Percentiles rank a stretch among this genome's conserved stretches.
Conservation (phyloP, 1,140 invertebrate species). For the Eriosoma lanigerum region DNA sequence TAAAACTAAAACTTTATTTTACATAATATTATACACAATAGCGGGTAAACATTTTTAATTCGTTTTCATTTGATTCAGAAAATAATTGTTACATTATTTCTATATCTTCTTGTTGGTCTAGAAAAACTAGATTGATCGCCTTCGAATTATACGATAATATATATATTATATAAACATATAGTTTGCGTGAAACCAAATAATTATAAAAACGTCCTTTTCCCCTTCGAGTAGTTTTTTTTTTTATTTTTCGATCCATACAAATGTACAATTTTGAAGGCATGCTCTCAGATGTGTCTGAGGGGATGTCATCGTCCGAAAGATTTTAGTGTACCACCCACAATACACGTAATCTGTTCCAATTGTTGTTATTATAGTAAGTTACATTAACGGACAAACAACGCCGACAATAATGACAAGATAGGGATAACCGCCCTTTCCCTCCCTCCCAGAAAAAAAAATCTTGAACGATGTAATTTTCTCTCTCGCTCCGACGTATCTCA, state of each 20-base stretch:
- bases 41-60: no score
- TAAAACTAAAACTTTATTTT: no score
- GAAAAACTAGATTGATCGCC: no score
- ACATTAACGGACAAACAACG: conserved; percentile 42
- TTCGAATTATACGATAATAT: no score
- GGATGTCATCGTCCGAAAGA: conserved; percentile 33
- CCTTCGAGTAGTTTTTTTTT: neutral
- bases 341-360: conserved; percentile 43
- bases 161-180: no score
- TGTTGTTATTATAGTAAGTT: conserved; percentile 44
- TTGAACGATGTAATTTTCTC: conserved; percentile 33
- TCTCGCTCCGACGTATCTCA: neutral
- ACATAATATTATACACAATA: neutral
- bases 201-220: neutral
- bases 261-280: no score
- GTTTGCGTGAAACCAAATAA: neutral
- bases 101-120: no score
- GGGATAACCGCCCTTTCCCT: conserved; percentile 18
- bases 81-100: no score
- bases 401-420: conserved; percentile 47
- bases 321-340: conserved; percentile 39
- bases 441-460: neutral
- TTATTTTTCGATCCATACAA: no score
- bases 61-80: no score
- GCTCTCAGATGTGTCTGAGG: conserved; percentile 9